phyloP scores from a whole-genome alignment of 1,140 invertebrate species.

The Coenobita brevimanus region DNA sequence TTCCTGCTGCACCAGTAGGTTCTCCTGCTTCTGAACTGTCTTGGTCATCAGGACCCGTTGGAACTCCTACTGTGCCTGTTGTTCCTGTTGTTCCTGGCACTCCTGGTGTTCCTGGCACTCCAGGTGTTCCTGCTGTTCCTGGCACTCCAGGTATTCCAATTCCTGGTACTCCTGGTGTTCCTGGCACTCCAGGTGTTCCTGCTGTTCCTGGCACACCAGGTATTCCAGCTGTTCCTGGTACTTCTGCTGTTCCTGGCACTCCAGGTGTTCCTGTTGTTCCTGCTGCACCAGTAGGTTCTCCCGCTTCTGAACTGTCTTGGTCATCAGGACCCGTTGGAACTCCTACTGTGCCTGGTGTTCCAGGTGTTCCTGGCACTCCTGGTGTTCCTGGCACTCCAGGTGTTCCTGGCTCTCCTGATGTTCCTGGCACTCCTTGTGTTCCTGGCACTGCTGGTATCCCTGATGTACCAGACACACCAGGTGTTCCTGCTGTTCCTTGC shows the following conservation, averaged over 20 bases:
- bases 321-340: no score
- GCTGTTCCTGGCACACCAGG: background rate
- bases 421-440: no score
- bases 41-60: background rate
- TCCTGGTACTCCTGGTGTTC: constrained; percentile 17
- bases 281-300: no score
- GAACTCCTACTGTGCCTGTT: background rate
- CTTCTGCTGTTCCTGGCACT: background rate
- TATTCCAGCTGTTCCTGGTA: background rate
- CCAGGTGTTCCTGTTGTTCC: constrained; percentile 1
- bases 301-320: no score
- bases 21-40: background rate
- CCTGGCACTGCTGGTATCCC: no score
- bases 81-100: background rate
- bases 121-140: background rate
- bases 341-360: no score
- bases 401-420: no score
- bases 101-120: background rate
- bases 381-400: no score
- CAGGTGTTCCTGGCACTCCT: no score
- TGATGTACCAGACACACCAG: background rate
- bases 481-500: background rate
- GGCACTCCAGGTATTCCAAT: background rate
- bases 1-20: background rate
- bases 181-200: background rate